A percentile compares a stretch with the other conserved stretches of the same genome.
phyloP scores from a whole-genome alignment of 1,140 invertebrate genomes.

The Drosophila pruinosa region DNA sequence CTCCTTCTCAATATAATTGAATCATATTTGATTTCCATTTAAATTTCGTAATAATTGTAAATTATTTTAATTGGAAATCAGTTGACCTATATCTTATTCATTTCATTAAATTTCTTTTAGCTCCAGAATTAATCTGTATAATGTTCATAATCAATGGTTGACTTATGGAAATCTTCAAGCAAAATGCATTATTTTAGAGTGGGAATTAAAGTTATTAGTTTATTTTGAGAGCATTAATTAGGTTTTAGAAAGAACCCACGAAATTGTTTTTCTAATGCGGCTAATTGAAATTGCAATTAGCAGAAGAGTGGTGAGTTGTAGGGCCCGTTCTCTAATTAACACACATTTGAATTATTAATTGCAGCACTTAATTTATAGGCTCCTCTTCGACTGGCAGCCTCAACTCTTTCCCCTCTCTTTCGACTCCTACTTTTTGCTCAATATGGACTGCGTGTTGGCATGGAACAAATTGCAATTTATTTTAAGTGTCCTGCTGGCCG shows the following conservation, averaged over 20 bases:
- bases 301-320: slow-evolving; percentile 11
- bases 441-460: slow-evolving; percentile 46
- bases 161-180: too few relatives aligned
- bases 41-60: too few relatives aligned
- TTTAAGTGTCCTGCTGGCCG: slow-evolving; percentile 63
- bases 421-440: neutral
- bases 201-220: neutral
- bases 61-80: too few relatives aligned
- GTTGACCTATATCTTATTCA: too few relatives aligned
- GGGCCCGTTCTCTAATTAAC: slow-evolving; percentile 61
- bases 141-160: too few relatives aligned
- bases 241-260: neutral
- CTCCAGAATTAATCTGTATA: too few relatives aligned
- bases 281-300: slow-evolving; percentile 76
- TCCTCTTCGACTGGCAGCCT: neutral
- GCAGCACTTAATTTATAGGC: slow-evolving; percentile 75
- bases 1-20: too few relatives aligned
- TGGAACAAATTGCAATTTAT: slow-evolving; percentile 74
- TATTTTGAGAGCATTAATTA: neutral
- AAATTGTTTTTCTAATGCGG: slow-evolving; percentile 37
- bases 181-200: too few relatives aligned
- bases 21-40: too few relatives aligned
- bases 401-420: neutral
- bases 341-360: slow-evolving; percentile 78
- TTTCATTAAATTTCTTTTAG: too few relatives aligned